Base-by-base conservation (phyloP, 2,797 vertebrate species). In the Ctenopoma kingsleyae region DNA sequence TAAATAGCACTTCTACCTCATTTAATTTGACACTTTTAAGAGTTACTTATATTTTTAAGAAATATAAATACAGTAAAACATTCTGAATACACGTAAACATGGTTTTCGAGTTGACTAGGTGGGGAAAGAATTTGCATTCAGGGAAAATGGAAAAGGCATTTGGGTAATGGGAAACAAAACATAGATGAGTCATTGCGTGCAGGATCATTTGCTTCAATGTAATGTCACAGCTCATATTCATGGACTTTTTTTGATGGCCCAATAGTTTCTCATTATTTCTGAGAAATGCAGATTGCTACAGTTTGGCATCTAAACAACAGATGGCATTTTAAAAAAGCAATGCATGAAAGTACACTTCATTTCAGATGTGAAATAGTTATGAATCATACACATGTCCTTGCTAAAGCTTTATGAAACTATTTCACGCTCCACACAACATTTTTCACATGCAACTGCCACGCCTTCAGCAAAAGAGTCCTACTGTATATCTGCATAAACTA, bases 221-320 rank as follows among this genome's bases (percentile, higher is more conserved):
- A 89, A 90, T 87, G 83, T 80, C 85, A 76, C 76, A 57, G 80
- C 83, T 79, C 64, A 47, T 47, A 67, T 82, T 86, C 75, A 70
- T 71, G 72, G 82, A 54, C 81, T 74, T 88, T 80, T 78, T 50
- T 81, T n/a, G 62, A 84, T 27, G 85, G 80, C 36, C 71, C 91
- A 91, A 91, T 91, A 86, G 76, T 85, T 91, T 92, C 83, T 87
- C 86, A 90, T 92, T 91, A 90, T 85, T 76, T 90, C 54, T 79
- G 68, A 76, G 83, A 78, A 82, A 90, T 88, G 85, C 78, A 86
- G 71, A 90, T 86, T 75, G 53, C 44, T 67, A 70, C 69, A 68
- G 78, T 86, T 83, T 71, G 58, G 71, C 81, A 63, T 81, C 69
- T 59, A 70, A 87, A 91, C 82, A 90, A 81, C 91, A 90, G 87